These are phyloP conservation scores for Myripristis murdjan DNA, from an alignment of 2,797 vertebrate species.

Conservation along the genomic window DNA sequence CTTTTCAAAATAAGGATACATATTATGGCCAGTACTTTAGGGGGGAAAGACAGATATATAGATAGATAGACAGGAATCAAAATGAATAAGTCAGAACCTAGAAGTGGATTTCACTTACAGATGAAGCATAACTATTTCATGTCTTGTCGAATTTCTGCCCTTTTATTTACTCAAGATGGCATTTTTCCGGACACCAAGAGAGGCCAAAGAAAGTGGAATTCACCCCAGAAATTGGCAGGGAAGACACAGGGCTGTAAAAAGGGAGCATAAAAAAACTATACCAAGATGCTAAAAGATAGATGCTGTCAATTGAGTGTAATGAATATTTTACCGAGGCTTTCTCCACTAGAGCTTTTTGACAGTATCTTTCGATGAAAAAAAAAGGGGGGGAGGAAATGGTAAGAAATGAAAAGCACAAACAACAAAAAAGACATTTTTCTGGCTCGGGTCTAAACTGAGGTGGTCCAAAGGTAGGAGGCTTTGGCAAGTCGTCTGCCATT, in stretches of 20 bases:
- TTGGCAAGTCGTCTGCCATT: slow-evolving; percentile 78
- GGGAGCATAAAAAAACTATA: slow-evolving; percentile 65
- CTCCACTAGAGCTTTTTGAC: slow-evolving; percentile 86
- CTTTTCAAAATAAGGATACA: slow-evolving; percentile 30
- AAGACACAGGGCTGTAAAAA: slow-evolving; percentile 56
- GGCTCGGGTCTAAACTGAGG: slow-evolving; percentile 13
- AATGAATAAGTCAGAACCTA: slow-evolving; percentile 82
- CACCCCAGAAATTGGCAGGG: slow-evolving; percentile 59
- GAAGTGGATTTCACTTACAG: slow-evolving; percentile 81
- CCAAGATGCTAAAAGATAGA: slow-evolving; percentile 84
- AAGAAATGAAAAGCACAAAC: slow-evolving; percentile 41
- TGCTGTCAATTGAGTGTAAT: slow-evolving; percentile 85
- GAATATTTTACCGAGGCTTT: slow-evolving; percentile 87
- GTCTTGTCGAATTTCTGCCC: slow-evolving; percentile 59
- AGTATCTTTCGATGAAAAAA: slow-evolving; percentile 46
- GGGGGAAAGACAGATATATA: slow-evolving; percentile 39
- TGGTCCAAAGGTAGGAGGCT: slow-evolving; percentile 57
- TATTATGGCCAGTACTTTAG: slow-evolving; percentile 44
- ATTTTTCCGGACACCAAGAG: slow-evolving; percentile 59
- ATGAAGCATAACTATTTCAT: slow-evolving; percentile 86
- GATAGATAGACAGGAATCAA: slow-evolving; percentile 57
- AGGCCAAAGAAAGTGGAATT: slow-evolving; percentile 74
- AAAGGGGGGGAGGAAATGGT: slow-evolving; percentile 28
- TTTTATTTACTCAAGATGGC: slow-evolving; percentile 81
- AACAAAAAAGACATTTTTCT: slow-evolving; percentile 57